Evolutionary conservation across 2,888 invertebrate species (phyloP).

Genomic region (Oligia strigilis): DNA sequence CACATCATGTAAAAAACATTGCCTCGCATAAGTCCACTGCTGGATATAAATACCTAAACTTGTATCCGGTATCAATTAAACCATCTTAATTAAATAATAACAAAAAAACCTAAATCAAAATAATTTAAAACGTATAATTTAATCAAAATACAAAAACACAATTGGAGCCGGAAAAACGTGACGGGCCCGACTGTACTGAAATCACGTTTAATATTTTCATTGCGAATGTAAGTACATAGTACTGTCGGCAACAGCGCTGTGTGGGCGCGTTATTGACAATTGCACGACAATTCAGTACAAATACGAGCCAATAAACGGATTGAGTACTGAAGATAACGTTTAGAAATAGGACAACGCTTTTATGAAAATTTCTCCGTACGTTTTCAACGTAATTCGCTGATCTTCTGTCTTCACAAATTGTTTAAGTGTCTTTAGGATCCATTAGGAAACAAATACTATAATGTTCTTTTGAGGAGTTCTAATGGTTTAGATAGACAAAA

Average conservation of each 20-base stretch:
- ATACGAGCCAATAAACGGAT: slow-evolving; percentile 53
- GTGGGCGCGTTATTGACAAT: slow-evolving; percentile 67
- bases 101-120: slow-evolving; percentile 14
- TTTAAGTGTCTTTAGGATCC: slow-evolving; percentile 45
- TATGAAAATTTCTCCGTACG: slow-evolving; percentile 26
- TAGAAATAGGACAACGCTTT: slow-evolving; percentile 48
- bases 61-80: background rate
- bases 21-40: too few relatives aligned
- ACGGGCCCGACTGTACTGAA: slow-evolving; percentile 41
- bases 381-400: slow-evolving; percentile 42
- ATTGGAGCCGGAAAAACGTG: slow-evolving; percentile 57
- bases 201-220: slow-evolving; percentile 69
- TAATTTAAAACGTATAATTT: slow-evolving; percentile 24
- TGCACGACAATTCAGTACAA: slow-evolving; percentile 54
- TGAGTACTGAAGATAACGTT: slow-evolving; percentile 29
- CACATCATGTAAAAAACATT: background rate
- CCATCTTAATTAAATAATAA: background rate
- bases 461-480: slow-evolving; percentile 40
- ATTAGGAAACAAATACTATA: slow-evolving; percentile 48
- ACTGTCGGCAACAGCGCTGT: slow-evolving; percentile 66
- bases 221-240: slow-evolving; percentile 51
- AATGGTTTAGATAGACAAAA: slow-evolving; percentile 40
- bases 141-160: slow-evolving; percentile 40
- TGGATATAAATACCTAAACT: background rate
- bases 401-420: slow-evolving; percentile 48